Percentiles rank a stretch among this genome's conserved stretches.
These are phyloP conservation scores for Styela clava DNA, from an alignment of 23 tunicate species.

Conservation along the genomic window DNA sequence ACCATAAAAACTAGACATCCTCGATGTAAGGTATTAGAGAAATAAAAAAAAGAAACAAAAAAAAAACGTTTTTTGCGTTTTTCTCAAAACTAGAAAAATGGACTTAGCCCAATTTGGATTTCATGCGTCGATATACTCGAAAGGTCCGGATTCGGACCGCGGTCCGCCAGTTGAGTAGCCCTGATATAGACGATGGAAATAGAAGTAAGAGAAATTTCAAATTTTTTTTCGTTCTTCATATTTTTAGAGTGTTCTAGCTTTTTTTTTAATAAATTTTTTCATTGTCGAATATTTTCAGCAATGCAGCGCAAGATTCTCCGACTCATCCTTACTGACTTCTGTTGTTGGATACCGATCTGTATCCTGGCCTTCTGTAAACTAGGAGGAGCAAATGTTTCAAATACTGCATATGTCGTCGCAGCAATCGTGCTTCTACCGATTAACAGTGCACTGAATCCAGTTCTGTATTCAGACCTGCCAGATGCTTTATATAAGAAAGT, in stretches of 20 bases:
- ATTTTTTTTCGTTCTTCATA: too few relatives aligned
- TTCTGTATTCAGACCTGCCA: constrained; percentile 25
- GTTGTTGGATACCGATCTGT: constrained; percentile 32
- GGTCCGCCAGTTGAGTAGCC: too few relatives aligned
- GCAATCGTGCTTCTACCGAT: constrained; percentile 29
- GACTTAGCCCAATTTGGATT: too few relatives aligned
- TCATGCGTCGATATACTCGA: too few relatives aligned
- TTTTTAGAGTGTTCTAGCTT: too few relatives aligned
- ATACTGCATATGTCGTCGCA: constrained; percentile 21
- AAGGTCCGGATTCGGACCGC: too few relatives aligned
- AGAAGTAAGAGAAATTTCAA: not conserved
- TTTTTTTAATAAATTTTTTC: too few relatives aligned
- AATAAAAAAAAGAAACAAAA: too few relatives aligned
- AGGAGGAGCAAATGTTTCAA: constrained; percentile 11
- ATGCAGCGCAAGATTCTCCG: constrained; percentile 17
- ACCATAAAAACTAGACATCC: too few relatives aligned
- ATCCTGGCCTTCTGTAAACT: constrained; percentile 24
- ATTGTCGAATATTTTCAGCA: not conserved
- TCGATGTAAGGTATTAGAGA: too few relatives aligned
- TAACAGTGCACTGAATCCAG: constrained; percentile 23
- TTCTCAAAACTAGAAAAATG: too few relatives aligned
- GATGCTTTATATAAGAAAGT: not conserved
- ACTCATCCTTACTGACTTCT: constrained; percentile 16
- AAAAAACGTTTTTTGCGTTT: too few relatives aligned
- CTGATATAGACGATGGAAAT: not conserved